These are phyloP conservation scores for Ephestia elutella DNA, from an alignment of 1,140 invertebrate genomes.

Conservation along the genomic window DNA sequence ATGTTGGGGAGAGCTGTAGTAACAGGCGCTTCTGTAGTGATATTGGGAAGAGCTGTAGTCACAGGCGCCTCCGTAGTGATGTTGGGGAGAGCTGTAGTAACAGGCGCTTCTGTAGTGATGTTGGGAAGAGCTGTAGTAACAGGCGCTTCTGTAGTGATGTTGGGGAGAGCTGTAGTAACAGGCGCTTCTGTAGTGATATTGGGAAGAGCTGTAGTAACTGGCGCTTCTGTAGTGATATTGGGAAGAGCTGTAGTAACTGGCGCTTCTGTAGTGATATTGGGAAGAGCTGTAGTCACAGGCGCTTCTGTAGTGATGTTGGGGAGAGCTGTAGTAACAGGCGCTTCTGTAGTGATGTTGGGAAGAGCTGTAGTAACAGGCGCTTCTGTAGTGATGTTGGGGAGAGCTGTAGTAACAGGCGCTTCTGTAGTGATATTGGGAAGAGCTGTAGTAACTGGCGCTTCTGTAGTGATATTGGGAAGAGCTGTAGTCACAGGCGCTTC, in stretches of 20 bases:
- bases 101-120: neutral
- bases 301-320: neutral
- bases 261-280: constrained; percentile 1
- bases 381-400: constrained; percentile 5
- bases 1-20: constrained; percentile 8
- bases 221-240: neutral
- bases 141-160: constrained; percentile 8
- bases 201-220: no score
- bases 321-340: constrained; percentile 7
- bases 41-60: constrained; percentile 11
- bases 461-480: constrained; percentile 4
- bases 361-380: neutral
- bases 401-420: constrained; percentile 4
- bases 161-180: constrained; percentile 5
- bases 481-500: neutral
- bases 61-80: constrained; percentile 3
- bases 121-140: neutral
- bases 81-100: constrained; percentile 6
- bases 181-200: constrained; percentile 3
- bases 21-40: constrained; percentile 11
- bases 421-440: neutral
- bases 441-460: neutral
- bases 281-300: neutral
- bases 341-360: constrained; percentile 12
- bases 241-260: neutral